A percentile compares a stretch with the other conserved stretches of the same genome.
Conservation (phyloP, 2,113 vertebrate genomes). For the Tachycineta bicolor region DNA sequence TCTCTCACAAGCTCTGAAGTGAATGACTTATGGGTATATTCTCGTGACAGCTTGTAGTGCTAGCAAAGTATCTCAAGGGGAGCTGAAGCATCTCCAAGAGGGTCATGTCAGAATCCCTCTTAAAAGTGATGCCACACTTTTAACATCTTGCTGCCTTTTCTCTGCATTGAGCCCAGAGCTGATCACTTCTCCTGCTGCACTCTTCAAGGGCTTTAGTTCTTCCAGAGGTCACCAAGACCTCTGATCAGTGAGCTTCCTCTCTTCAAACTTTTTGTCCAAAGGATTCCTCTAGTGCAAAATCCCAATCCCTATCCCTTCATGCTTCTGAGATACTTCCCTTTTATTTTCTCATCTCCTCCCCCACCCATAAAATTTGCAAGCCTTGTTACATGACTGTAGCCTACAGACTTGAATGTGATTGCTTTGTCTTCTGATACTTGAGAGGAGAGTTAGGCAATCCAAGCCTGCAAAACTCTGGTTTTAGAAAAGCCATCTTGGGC, state of each 20-base stretch:
- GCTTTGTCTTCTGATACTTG: not conserved
- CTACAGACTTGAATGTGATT: not conserved
- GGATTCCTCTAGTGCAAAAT: not conserved
- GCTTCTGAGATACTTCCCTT: not conserved
- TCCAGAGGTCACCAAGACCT: not conserved
- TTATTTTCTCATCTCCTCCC: not conserved
- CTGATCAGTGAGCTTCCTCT: not conserved
- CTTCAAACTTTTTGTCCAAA: not conserved
- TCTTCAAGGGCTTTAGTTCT: not conserved
- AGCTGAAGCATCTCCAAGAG: not conserved
- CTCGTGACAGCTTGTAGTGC: not conserved
- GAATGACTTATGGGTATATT: not conserved
- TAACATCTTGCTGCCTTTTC: not conserved
- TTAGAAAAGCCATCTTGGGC: not conserved
- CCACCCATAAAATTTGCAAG: not conserved
- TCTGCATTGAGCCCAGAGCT: accelerated
- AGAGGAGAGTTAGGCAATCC: not conserved
- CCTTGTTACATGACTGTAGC: not conserved
- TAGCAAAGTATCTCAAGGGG: not conserved
- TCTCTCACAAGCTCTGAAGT: not conserved
- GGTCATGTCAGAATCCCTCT: not conserved
- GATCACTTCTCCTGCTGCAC: not conserved
- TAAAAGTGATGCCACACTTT: not conserved
- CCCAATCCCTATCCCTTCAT: not conserved
- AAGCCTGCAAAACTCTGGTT: not conserved